Percentiles rank a stretch among this genome's conserved stretches.
Evolutionary conservation across 92 coral and sea anemone genomes (phyloP).

Genomic region (Metridium senile): DNA sequence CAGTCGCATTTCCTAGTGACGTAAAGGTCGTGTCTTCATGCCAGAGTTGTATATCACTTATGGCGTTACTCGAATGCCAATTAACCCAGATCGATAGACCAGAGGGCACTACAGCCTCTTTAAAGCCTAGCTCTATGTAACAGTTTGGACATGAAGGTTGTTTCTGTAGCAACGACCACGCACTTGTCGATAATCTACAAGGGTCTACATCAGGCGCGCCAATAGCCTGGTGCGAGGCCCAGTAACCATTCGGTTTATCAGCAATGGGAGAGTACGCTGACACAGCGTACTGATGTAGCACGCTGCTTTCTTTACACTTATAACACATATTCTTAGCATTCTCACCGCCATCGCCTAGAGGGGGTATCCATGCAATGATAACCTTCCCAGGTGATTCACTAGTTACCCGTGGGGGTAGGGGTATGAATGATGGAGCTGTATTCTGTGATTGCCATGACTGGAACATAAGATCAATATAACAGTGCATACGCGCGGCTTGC

Average conservation of each 20-base stretch:
- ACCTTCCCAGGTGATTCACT: conserved; percentile 58
- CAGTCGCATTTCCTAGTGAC: conserved; percentile 91
- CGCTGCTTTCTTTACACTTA: conserved; percentile 73
- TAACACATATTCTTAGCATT: conserved; percentile 89
- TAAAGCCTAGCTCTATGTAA: conserved; percentile 88
- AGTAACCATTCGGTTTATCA: conserved; percentile 65
- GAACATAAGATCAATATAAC: conserved; percentile 81
- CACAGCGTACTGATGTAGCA: conserved; percentile 89
- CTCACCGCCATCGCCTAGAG: conserved; percentile 86
- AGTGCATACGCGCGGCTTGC: conserved; percentile 96
- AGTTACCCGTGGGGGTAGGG: conserved; percentile 92
- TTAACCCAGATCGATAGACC: conserved; percentile 80
- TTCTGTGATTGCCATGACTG: conserved; percentile 90
- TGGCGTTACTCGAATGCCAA: conserved; percentile 56
- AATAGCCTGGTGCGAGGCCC: conserved; percentile 94
- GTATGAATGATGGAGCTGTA: conserved; percentile 86
- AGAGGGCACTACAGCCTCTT: conserved; percentile 86
- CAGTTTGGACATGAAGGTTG: conserved; percentile 47
- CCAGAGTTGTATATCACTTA: conserved; percentile 71
- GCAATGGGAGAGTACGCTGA: conserved; percentile 79
- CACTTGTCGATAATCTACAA: conserved; percentile 51
- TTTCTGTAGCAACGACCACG: conserved; percentile 68
- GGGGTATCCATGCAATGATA: conserved; percentile 89
- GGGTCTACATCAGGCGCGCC: conserved; percentile 90
- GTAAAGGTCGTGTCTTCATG: conserved; percentile 57